phyloP scores from a whole-genome alignment of 2,113 vertebrate species.

The Platanista minor region DNA sequence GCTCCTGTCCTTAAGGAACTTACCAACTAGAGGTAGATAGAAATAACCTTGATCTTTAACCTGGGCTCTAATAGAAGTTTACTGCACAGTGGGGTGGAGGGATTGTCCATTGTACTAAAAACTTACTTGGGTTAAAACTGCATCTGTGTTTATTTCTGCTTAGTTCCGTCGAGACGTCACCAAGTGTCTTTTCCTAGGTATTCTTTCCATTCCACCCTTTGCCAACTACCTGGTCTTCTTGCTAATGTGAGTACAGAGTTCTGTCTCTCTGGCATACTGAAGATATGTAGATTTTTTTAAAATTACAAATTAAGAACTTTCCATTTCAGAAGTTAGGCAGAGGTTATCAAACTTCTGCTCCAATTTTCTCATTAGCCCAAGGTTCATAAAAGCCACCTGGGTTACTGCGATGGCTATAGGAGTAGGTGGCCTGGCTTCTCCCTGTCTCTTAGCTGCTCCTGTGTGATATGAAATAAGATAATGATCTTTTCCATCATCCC shows the following conservation, averaged over 20 bases:
- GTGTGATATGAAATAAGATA: background rate
- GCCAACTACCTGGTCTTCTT: slow-evolving; percentile 95
- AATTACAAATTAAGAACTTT: background rate
- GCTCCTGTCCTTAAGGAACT: background rate
- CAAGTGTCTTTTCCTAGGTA: slow-evolving; percentile 88
- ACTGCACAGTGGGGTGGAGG: background rate
- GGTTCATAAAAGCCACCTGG: background rate
- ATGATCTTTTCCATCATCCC: background rate
- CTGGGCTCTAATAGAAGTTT: background rate
- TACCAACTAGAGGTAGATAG: background rate
- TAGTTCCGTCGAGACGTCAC: slow-evolving; percentile 91
- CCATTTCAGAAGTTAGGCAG: slow-evolving; percentile 1
- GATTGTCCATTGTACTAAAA: background rate
- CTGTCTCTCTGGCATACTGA: background rate
- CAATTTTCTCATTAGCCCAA: background rate
- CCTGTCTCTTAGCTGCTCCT: background rate
- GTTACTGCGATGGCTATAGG: background rate
- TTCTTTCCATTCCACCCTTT: slow-evolving; percentile 93
- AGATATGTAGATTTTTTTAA: background rate
- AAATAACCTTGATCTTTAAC: background rate
- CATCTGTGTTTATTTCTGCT: slow-evolving; percentile 19
- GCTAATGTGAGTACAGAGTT: slow-evolving; percentile 90
- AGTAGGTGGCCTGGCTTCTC: background rate
- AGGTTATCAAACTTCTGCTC: background rate
- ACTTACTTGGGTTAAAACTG: slow-evolving; percentile 31